Base-by-base conservation (phyloP, 1,140 invertebrate species). In the Drosophila nikananu region DNA sequence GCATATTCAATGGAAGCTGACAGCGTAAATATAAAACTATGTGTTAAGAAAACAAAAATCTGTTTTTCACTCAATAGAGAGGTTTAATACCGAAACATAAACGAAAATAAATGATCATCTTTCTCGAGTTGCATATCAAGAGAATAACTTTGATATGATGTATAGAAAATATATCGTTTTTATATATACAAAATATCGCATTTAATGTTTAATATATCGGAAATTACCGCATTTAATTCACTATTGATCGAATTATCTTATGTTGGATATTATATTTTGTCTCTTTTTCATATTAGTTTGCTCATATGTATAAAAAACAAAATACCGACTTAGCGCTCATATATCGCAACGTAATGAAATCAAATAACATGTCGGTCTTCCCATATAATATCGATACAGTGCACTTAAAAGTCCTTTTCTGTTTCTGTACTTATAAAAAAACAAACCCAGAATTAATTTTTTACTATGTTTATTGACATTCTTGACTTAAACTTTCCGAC, bases 401-500 rank as follows among this genome's bases (percentile, higher is more conserved):
- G 4, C 10, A 4, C 12, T 37, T 5, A 13, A 5, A 19, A 19
- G 12, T 19, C n/a, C 9, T 19, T 51, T 7, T 21, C 10, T 0
- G 12, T 4, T 19, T 52, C 6, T 32, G 12, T 32, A 17, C 6
- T 17, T 9, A 19, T n/a, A 13, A 32, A 23, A 12, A 23, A 19
- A 44, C 7, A 0, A 17, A 19, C 5, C 0, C 3, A 17, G 12
- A 15, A 5, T 12, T 19, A 13, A 51, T 37, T 77, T 55, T 63
- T 72, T 42, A 64, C 82, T 77, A 77, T 49, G 27, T 86, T 84
- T 78, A 86, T 81, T 84, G 78, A 84, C 65, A 79, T 72, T 72
- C 37, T 65, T 44, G 54, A 46, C 42, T 39, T 74, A 9, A 51
- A 64, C 51, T 51, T 51, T 37, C 48, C 48, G 49, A 54, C 63